Conservation (phyloP, 92 coral and sea anemone genomes). For the Palythoa grandiflora region DNA sequence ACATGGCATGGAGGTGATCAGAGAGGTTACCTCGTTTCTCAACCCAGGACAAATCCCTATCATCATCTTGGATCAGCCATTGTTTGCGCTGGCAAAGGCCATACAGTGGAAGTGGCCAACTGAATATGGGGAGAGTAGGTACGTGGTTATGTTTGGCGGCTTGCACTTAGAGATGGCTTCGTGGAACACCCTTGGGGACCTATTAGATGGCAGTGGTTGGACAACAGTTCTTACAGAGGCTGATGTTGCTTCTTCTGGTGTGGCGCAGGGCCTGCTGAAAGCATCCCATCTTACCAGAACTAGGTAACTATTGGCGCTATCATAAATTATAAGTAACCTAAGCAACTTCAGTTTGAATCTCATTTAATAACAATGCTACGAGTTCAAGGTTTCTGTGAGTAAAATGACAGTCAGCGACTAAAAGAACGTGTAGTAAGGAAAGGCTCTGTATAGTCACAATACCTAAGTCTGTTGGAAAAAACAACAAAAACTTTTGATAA, state of each 20-base stretch:
- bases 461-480: too few relatives aligned
- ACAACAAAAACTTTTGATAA: background rate
- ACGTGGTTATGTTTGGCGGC: conserved; percentile 60
- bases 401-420: too few relatives aligned
- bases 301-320: conserved; percentile 41
- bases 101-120: conserved; percentile 66
- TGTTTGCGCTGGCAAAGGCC: conserved; percentile 66
- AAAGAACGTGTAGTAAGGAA: too few relatives aligned
- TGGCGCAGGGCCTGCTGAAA: conserved; percentile 41
- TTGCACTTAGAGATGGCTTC: conserved; percentile 65
- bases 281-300: conserved; percentile 45
- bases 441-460: conserved; percentile 25
- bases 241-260: conserved; percentile 51
- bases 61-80: conserved; percentile 65
- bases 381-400: too few relatives aligned
- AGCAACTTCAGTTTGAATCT: too few relatives aligned
- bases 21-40: conserved; percentile 34
- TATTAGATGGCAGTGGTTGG: conserved; percentile 67
- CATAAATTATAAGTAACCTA: too few relatives aligned
- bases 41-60: conserved; percentile 68
- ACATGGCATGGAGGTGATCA: conserved; percentile 64
- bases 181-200: conserved; percentile 56
- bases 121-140: conserved; percentile 53
- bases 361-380: too few relatives aligned
- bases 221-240: conserved; percentile 60